Conservation (phyloP, 2,888 invertebrate species). For the Melipona beecheii region DNA sequence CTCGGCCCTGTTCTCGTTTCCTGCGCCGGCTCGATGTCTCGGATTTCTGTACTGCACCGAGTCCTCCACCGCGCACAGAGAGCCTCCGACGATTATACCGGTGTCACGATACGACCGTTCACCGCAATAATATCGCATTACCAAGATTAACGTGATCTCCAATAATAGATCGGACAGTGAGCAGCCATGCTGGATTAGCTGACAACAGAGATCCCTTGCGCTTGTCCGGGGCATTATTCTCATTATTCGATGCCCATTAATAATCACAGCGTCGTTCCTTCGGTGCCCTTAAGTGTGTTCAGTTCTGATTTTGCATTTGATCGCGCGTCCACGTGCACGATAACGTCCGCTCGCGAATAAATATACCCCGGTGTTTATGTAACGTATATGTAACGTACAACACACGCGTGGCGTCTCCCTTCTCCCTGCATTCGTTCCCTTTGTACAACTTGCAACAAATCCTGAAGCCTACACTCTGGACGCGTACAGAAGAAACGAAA, state of each 20-base stretch:
- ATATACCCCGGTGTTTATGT: slow-evolving; percentile 7
- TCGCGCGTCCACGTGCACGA: slow-evolving; percentile 11
- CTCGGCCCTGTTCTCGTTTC: slow-evolving; percentile 42
- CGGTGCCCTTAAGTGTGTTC: slow-evolving; percentile 30
- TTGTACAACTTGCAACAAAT: slow-evolving; percentile 13
- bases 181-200: slow-evolving; percentile 62
- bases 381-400: no score
- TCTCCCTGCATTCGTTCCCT: not conserved
- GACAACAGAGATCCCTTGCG: slow-evolving; percentile 51
- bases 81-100: slow-evolving; percentile 63
- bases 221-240: slow-evolving; percentile 56
- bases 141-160: slow-evolving; percentile 70
- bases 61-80: slow-evolving; percentile 42
- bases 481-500: not conserved
- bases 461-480: not conserved
- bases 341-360: slow-evolving; percentile 21
- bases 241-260: slow-evolving; percentile 64
- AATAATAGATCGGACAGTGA: slow-evolving; percentile 70
- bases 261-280: slow-evolving; percentile 54
- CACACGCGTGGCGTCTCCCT: not conserved
- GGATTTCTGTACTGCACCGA: slow-evolving; percentile 47
- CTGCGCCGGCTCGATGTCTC: slow-evolving; percentile 49
- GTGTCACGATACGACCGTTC: slow-evolving; percentile 64
- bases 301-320: slow-evolving; percentile 44
- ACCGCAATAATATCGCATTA: slow-evolving; percentile 72